Percentiles rank a stretch among this genome's conserved stretches.
These are phyloP conservation scores for Pararge aegeria DNA, from an alignment of 1,140 invertebrate genomes.

Conservation along the genomic window DNA sequence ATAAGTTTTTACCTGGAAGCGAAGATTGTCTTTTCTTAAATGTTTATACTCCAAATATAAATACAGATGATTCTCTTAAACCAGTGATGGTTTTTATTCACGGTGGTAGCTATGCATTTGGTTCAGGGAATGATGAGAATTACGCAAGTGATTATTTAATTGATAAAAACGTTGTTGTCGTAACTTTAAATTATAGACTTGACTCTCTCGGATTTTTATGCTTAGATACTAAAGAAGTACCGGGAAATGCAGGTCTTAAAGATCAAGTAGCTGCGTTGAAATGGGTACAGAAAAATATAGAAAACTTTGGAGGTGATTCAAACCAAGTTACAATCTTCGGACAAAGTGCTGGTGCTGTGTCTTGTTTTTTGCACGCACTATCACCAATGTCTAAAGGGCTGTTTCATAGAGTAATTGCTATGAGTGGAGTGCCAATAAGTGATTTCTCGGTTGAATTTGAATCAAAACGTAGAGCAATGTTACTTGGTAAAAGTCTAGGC, in stretches of 20 bases:
- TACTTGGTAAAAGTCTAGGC: no score
- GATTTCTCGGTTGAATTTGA: neutral
- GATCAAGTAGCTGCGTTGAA: constrained; percentile 78
- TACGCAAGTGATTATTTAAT: neutral
- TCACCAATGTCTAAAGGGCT: neutral
- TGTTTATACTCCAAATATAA: neutral
- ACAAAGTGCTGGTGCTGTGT: constrained; percentile 62
- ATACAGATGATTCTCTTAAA: neutral
- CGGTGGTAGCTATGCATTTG: neutral
- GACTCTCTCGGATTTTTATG: constrained; percentile 78
- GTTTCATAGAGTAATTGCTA: neutral
- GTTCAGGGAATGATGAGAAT: neutral
- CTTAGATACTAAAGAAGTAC: constrained; percentile 69
- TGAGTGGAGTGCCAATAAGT: neutral
- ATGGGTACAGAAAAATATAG: constrained; percentile 47
- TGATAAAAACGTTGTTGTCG: constrained; percentile 18
- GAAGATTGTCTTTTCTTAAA: neutral
- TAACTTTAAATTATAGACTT: constrained; percentile 43
- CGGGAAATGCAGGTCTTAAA: constrained; percentile 81
- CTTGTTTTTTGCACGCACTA: constrained; percentile 4
- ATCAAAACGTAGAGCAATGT: no score
- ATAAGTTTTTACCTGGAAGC: neutral
- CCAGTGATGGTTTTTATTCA: neutral
- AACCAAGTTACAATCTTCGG: constrained; percentile 72
- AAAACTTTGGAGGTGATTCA: constrained; percentile 81